Conservation (phyloP, 2,113 vertebrate species). For the Proterorhinus semilunaris region DNA sequence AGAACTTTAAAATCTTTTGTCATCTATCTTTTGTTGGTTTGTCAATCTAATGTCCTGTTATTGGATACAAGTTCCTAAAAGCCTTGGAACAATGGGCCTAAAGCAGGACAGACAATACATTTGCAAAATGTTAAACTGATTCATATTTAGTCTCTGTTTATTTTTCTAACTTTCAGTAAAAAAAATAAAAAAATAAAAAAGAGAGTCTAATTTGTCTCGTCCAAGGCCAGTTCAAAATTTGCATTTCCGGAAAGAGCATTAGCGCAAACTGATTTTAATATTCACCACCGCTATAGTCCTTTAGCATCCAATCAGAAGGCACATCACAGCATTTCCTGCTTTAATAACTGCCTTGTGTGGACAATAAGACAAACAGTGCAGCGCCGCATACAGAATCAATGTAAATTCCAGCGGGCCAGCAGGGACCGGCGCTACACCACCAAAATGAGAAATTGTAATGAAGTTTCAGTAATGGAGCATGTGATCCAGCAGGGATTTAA, state of each 20-base stretch:
- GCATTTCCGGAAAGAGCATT: slow-evolving; percentile 21
- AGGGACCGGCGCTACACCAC: slow-evolving; percentile 37
- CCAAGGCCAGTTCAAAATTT: slow-evolving; percentile 9
- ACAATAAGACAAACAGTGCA: slow-evolving; percentile 50
- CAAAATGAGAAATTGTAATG: slow-evolving; percentile 51
- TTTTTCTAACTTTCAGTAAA: too few species aligned
- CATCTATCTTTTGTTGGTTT: too few species aligned
- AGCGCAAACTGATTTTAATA: slow-evolving; percentile 41
- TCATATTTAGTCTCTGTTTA: too few species aligned
- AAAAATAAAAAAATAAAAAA: too few species aligned
- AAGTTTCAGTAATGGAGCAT: slow-evolving; percentile 32
- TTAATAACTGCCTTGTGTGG: slow-evolving; percentile 54
- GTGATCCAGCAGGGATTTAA: slow-evolving; percentile 29
- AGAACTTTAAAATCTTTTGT: too few species aligned
- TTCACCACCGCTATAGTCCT: slow-evolving; percentile 51
- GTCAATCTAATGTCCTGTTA: too few species aligned
- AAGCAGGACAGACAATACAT: too few species aligned
- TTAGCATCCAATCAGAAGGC: slow-evolving; percentile 56
- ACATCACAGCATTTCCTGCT: slow-evolving; percentile 46
- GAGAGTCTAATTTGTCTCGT: background rate
- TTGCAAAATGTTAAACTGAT: background rate
- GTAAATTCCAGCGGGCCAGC: slow-evolving; percentile 58
- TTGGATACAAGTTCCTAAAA: too few species aligned
- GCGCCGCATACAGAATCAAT: slow-evolving; percentile 57
- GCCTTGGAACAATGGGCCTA: too few species aligned